phyloP scores from a whole-genome alignment of 2,113 vertebrate genomes.

The Eurystomus gularis region DNA sequence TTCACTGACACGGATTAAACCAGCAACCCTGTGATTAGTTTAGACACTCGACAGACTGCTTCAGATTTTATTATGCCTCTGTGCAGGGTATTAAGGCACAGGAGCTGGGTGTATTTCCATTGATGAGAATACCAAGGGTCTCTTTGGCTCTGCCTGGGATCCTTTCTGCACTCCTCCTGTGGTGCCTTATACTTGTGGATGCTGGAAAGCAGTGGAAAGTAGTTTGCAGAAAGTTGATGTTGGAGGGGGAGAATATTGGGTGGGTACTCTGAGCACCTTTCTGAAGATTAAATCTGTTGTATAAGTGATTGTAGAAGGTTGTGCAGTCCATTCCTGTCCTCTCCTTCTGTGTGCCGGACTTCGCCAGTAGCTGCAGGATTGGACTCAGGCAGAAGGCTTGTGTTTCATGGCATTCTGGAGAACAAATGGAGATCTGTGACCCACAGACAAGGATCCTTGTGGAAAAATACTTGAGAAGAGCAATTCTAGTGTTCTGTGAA shows the following conservation, averaged over 20 bases:
- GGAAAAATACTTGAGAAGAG: not conserved
- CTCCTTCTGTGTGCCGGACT: not conserved
- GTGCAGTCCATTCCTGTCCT: not conserved
- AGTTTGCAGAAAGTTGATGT: not conserved
- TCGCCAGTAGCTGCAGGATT: not conserved
- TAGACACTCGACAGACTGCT: not conserved
- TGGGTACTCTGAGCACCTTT: not conserved
- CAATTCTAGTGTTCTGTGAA: not conserved
- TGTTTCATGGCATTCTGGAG: not conserved
- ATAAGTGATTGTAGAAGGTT: not conserved
- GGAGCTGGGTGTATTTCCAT: not conserved
- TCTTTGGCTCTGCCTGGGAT: not conserved
- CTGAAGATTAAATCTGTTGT: not conserved
- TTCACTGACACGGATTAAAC: not conserved
- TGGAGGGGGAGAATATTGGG: not conserved
- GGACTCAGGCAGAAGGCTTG: accelerated
- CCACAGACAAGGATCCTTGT: not conserved
- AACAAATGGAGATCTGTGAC: not conserved
- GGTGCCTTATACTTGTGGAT: accelerated
- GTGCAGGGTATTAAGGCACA: not conserved
- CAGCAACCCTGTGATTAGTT: not conserved
- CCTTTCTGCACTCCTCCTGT: not conserved
- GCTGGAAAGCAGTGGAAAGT: not conserved
- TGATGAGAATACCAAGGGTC: not conserved
- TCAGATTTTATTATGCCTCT: not conserved